phyloP scores from a whole-genome alignment of 2,797 vertebrate species.

The Rhincodon typus region DNA sequence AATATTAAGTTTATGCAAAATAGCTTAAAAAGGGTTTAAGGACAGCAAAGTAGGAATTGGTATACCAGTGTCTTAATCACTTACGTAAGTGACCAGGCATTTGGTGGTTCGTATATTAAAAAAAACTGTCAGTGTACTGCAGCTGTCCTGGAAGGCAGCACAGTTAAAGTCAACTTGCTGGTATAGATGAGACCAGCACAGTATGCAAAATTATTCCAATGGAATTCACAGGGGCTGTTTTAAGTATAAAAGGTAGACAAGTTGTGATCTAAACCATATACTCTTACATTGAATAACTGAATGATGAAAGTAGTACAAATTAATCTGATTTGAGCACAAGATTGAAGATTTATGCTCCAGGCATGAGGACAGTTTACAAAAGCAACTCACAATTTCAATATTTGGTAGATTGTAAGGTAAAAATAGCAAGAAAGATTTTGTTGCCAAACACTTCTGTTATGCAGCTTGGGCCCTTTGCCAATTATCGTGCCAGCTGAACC shows the following conservation, averaged over 20 bases:
- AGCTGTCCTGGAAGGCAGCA: conserved; percentile 82
- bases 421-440: conserved; percentile 34
- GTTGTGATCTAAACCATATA: not conserved
- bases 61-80: conserved; percentile 54
- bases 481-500: conserved; percentile 16
- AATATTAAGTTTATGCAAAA: not conserved
- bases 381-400: not conserved
- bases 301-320: not conserved
- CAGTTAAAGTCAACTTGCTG: conserved; percentile 81
- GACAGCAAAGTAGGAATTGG: not conserved
- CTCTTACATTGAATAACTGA: not conserved
- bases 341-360: not conserved
- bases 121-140: conserved; percentile 73
- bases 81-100: conserved; percentile 79
- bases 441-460: conserved; percentile 26
- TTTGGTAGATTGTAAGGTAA: conserved; percentile 16
- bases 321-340: not conserved
- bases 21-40: not conserved
- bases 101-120: conserved; percentile 68
- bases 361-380: not conserved
- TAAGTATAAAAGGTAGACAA: conserved; percentile 36
- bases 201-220: conserved; percentile 74
- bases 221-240: conserved; percentile 72
- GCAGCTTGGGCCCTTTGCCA: conserved; percentile 7
- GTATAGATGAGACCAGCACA: conserved; percentile 67